These are phyloP conservation scores for Sebastes matsubarae DNA, from an alignment of 2,797 vertebrate species.

Conservation along the genomic window DNA sequence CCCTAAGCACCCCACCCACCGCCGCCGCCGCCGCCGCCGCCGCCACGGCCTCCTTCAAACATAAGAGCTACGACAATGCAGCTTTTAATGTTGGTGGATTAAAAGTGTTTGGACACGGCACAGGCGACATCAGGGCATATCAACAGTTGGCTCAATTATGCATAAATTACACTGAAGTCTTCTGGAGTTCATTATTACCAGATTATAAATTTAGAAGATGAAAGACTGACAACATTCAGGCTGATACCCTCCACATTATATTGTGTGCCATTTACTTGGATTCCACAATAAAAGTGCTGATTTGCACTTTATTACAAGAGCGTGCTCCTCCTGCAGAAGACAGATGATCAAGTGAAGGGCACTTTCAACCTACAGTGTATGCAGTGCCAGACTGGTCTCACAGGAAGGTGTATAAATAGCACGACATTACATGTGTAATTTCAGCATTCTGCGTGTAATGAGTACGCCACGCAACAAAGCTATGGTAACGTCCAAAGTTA, in stretches of 20 bases:
- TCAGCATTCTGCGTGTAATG: too few species aligned
- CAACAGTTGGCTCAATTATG: slow-evolving; percentile 3
- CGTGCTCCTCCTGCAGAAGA: neutral
- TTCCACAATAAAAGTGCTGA: neutral
- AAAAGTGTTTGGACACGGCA: slow-evolving; percentile 27
- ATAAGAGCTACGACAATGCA: slow-evolving; percentile 39
- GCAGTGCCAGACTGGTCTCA: too few species aligned
- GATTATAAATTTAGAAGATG: neutral
- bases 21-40: neutral
- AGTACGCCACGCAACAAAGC: too few species aligned
- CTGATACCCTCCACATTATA: neutral
- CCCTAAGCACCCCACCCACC: slow-evolving; percentile 38
- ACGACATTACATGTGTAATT: too few species aligned
- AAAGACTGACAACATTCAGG: neutral
- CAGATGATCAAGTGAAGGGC: neutral
- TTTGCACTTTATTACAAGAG: neutral
- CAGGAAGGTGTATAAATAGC: too few species aligned
- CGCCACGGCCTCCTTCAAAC: slow-evolving; percentile 34
- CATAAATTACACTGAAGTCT: slow-evolving; percentile 1
- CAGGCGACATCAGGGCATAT: slow-evolving; percentile 3
- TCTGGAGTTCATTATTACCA: neutral
- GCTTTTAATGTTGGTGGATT: slow-evolving; percentile 42
- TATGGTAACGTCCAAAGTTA: too few species aligned
- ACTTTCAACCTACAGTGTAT: neutral
- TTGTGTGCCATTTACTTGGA: neutral